Base-by-base conservation (phyloP, 2,797 vertebrate genomes). In the Pogoniulus pusillus region DNA sequence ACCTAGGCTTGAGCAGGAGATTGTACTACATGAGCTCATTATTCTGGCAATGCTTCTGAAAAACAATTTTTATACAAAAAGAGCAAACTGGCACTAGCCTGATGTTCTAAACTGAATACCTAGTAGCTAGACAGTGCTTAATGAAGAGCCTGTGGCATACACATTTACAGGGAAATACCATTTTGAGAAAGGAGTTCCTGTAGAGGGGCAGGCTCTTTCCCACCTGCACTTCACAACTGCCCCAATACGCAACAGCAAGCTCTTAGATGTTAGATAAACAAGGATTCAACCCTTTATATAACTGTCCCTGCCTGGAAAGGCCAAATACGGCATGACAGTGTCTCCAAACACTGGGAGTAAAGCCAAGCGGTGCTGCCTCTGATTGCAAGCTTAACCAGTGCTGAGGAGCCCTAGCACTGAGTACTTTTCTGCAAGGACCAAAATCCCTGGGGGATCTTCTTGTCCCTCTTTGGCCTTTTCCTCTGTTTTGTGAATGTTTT, bases 261-360 rank as follows among this genome's bases (percentile, higher is more conserved):
- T 89, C 74, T 62, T 35, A 23, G 76, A 41, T 79, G 45, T 71
- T 45, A 74, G 74, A 58, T 76, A 76, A 90, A 77, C 12, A 30
- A 30, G 59, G 87, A 3, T 85, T 95, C 81, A 93, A 43, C 59
- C 82, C 29, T 75, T 95, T 91, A 84, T 59, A 16, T 93, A 82
- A 95, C 80, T 62, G 62, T 45, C 34, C 75, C 51, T 92, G 69
- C 32, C 37, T 76, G 60, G 64, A 64, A 77, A 90, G 77, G 83
- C 78, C 51, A 75, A 77, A 71, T 64, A 63, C 2, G 1, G 54
- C 70, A n/a, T 63, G 64, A 54, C 63, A 72, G 29, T 35, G 35
- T 82, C 78, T 93, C 32, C 72, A 77, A 78, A 45, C 16, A 0
- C 69, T 60, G 90, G 83, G 94, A 92, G 39, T 72, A 43, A 72